These are phyloP conservation scores for Allacma fusca DNA, from an alignment of 2,888 invertebrate genomes.

Conservation along the genomic window DNA sequence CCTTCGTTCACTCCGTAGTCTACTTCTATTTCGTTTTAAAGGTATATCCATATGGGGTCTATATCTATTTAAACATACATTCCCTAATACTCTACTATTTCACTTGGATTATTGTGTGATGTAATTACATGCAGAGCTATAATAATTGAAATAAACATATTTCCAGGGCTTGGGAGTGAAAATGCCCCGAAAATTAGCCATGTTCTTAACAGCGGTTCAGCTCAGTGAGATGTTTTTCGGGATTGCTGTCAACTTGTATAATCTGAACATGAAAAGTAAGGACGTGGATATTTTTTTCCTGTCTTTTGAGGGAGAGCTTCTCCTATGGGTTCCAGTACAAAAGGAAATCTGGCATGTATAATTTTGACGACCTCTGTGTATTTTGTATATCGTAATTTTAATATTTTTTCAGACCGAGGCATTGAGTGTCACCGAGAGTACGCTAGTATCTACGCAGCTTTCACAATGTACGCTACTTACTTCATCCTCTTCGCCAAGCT, in stretches of 20 bases:
- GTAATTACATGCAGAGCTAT: no score
- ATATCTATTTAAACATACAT: no score
- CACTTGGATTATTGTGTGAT: no score
- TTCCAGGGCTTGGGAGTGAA: constrained; percentile 45
- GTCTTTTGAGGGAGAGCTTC: no score
- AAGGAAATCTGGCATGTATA: no score
- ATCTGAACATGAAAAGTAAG: constrained; percentile 47
- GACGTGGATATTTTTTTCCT: no score
- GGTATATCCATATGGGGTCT: no score
- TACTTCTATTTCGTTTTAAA: constrained; percentile 46
- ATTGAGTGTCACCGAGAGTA: constrained; percentile 45
- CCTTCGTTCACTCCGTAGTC: constrained; percentile 57
- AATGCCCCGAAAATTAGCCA: constrained; percentile 44
- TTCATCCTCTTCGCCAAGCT: constrained; percentile 48
- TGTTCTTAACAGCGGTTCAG: constrained; percentile 45
- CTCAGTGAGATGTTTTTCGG: constrained; percentile 49
- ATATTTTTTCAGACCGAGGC: constrained; percentile 38
- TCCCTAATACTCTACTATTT: not conserved
- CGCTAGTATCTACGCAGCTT: constrained; percentile 45
- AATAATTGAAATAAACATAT: not conserved
- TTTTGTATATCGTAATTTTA: no score
- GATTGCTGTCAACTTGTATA: constrained; percentile 49
- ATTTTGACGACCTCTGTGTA: no score
- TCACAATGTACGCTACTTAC: constrained; percentile 49
- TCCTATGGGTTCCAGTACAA: no score